These are phyloP conservation scores for Cyrtorhinus lividipennis DNA, from an alignment of 1,140 invertebrate species.

Conservation along the genomic window DNA sequence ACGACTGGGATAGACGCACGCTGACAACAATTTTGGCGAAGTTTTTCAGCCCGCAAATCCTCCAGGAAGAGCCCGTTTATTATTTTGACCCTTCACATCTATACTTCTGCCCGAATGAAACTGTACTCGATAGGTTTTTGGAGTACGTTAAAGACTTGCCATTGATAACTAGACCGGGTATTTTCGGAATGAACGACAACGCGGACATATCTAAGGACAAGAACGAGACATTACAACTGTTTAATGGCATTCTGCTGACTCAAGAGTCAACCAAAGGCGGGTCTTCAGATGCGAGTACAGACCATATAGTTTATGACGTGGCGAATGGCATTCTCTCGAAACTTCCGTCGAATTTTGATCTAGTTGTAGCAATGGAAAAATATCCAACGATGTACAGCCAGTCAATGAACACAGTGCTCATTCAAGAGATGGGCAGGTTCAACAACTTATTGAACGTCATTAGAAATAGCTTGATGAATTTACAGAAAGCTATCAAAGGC, in stretches of 20 bases:
- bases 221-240: conserved; percentile 65
- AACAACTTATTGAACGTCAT: conserved; percentile 65
- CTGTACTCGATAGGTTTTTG: conserved; percentile 62
- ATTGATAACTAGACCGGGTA: conserved; percentile 59
- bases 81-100: conserved; percentile 35
- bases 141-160: conserved; percentile 64
- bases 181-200: conserved; percentile 89
- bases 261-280: conserved; percentile 39
- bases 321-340: conserved; percentile 52
- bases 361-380: conserved; percentile 46
- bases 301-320: conserved; percentile 53
- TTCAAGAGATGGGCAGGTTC: conserved; percentile 86
- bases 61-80: conserved; percentile 29
- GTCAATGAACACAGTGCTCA: conserved; percentile 83
- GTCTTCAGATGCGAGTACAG: conserved; percentile 37
- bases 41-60: conserved; percentile 49
- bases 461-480: conserved; percentile 54
- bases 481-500: conserved; percentile 82
- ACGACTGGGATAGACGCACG: conserved; percentile 84
- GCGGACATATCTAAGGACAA: conserved; percentile 91
- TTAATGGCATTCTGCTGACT: conserved; percentile 64
- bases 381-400: conserved; percentile 70
- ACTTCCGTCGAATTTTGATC: conserved; percentile 58
- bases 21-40: conserved; percentile 66
- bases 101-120: conserved; percentile 59